Conservation (phyloP, 2,113 vertebrate genomes). For the Coptodon rendalli region DNA sequence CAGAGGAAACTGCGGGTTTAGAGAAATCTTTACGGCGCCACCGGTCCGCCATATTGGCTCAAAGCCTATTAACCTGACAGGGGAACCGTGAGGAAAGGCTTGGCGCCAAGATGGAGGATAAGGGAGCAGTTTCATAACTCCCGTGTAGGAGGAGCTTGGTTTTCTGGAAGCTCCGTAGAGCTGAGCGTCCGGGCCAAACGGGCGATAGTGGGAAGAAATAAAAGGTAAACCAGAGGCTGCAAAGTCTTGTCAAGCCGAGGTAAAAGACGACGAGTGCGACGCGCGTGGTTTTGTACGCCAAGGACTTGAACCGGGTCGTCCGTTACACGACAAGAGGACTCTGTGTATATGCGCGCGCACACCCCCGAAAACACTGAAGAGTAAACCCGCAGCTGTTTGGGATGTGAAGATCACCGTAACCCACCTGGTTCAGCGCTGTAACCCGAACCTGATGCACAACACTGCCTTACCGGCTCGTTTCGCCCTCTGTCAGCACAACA, state of each 20-base stretch:
- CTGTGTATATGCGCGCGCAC: not conserved
- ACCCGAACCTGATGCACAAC: slow-evolving; percentile 2
- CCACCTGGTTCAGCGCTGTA: slow-evolving; percentile 34
- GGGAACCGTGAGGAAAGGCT: not conserved
- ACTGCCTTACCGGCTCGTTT: not conserved
- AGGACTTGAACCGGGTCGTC: not conserved
- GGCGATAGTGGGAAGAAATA: not conserved
- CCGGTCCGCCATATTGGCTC: slow-evolving; percentile 66
- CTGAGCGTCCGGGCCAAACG: slow-evolving; percentile 16
- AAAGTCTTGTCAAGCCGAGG: not conserved
- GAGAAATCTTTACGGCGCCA: not conserved
- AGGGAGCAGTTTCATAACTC: slow-evolving; percentile 64
- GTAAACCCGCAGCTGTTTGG: not conserved
- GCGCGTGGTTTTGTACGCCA: not conserved
- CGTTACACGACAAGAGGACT: not conserved
- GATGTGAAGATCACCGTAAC: slow-evolving; percentile 13
- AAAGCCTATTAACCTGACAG: not conserved
- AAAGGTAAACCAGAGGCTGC: slow-evolving; percentile 16
- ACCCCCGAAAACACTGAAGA: not conserved
- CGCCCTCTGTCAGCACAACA: not conserved
- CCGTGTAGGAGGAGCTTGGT: slow-evolving; percentile 64
- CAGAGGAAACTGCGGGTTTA: slow-evolving; percentile 41
- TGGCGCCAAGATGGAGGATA: slow-evolving; percentile 66
- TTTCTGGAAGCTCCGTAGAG: slow-evolving; percentile 57
- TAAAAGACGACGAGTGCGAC: not conserved